Conservation (phyloP, 1,140 invertebrate genomes). For the Belonocnema kinseyi region DNA sequence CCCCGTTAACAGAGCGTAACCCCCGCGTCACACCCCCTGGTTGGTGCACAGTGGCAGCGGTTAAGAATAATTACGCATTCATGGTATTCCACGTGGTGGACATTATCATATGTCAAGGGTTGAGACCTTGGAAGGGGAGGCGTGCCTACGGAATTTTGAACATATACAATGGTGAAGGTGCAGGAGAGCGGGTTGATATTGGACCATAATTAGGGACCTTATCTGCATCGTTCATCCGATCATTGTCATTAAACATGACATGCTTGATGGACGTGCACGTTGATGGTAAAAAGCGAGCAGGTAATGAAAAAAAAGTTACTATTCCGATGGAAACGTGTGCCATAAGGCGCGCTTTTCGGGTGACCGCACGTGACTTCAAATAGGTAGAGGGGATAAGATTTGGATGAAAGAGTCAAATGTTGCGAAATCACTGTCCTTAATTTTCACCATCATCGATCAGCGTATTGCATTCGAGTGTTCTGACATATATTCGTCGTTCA, state of each 20-base stretch:
- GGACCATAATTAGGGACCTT: constrained; percentile 23
- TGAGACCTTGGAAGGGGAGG: constrained; percentile 44
- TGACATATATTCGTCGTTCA: constrained; percentile 4
- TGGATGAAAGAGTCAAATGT: constrained; percentile 42
- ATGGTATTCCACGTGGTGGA: constrained; percentile 53
- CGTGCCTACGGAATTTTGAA: constrained; percentile 37
- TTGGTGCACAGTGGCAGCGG: constrained; percentile 53
- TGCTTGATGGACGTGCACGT: constrained; percentile 19
- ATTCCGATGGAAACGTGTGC: constrained; percentile 50
- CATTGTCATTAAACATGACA: constrained; percentile 28
- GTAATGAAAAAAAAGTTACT: constrained; percentile 36
- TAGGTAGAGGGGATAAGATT: constrained; percentile 43
- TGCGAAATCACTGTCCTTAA: constrained; percentile 62
- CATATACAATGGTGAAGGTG: constrained; percentile 1
- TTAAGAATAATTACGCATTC: constrained; percentile 69
- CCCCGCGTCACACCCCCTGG: constrained; percentile 43
- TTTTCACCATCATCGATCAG: constrained; percentile 53
- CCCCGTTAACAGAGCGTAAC: constrained; percentile 67
- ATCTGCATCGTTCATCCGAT: background rate
- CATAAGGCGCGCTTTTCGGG: constrained; percentile 53
- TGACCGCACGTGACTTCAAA: constrained; percentile 47
- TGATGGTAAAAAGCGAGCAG: constrained; percentile 35
- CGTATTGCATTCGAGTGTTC: constrained; percentile 15
- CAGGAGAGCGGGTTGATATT: constrained; percentile 21
- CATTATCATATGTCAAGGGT: constrained; percentile 60